Evolutionary conservation across 23 tunicate genomes (phyloP).

Genomic region (Diplosoma virens): DNA sequence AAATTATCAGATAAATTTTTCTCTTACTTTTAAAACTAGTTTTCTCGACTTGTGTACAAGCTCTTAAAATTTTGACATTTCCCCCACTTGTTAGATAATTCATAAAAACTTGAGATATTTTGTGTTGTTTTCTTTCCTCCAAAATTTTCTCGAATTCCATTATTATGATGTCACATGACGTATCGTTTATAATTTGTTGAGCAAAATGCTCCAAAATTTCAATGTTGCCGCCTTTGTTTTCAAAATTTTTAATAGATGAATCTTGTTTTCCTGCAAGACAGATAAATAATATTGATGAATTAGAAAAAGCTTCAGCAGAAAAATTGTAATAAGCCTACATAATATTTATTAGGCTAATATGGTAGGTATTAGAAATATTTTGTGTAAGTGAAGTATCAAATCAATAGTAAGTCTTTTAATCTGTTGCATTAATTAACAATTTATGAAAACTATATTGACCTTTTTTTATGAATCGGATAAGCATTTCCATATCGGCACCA

Average conservation of each 20-base stretch:
- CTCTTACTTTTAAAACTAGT: too few relatives aligned
- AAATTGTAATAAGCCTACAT: too few relatives aligned
- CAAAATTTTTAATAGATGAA: slow-evolving; percentile 36
- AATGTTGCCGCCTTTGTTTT: slow-evolving; percentile 61
- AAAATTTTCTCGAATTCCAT: slow-evolving; percentile 15
- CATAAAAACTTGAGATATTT: slow-evolving; percentile 26
- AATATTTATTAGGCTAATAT: too few relatives aligned
- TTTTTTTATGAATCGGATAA: slow-evolving; percentile 24
- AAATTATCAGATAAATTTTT: too few relatives aligned
- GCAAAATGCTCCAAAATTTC: slow-evolving; percentile 63
- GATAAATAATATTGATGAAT: too few relatives aligned
- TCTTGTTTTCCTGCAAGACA: too few relatives aligned
- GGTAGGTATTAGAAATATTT: too few relatives aligned
- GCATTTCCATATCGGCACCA: slow-evolving; percentile 65
- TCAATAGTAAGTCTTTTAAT: too few relatives aligned
- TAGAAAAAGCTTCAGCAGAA: too few relatives aligned
- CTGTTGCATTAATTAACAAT: too few relatives aligned
- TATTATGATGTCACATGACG: slow-evolving; percentile 5
- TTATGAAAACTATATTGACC: slow-evolving; percentile 10
- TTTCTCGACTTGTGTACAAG: neutral
- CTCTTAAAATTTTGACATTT: slow-evolving; percentile 6
- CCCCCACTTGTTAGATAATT: slow-evolving; percentile 37
- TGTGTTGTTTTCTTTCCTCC: slow-evolving; percentile 7
- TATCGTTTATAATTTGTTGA: slow-evolving; percentile 13
- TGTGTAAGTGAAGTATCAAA: too few relatives aligned